Evolutionary conservation across 2,888 invertebrate species (phyloP), one percentile per base, ranked within the genome.

Genomic region (Chrysodeixis includens): DNA sequence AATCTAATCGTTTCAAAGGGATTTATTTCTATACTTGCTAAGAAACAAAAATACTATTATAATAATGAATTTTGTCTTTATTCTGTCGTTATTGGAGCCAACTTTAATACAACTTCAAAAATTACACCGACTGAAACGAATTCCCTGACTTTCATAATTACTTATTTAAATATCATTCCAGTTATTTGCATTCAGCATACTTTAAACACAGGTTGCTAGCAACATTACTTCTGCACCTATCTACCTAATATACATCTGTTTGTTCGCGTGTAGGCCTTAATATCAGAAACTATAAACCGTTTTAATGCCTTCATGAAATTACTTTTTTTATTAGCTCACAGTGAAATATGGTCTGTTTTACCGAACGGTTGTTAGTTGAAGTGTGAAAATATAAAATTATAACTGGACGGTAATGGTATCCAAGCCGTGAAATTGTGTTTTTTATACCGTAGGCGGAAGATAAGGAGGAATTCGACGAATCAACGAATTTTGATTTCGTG

Each of bases 211-310:
- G 55, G 57, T 62, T 60, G 62, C 9, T 30, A 51, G 44, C 46
- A 56, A 59, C 56, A 66, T 66, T 9, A 30, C 56, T 62, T 6
- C 30, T 32, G 49, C 52, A 71, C 51, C 62, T 62, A 76, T 66
- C 67, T 71, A 66, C 54, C 40, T 35, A 22, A 18, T 58, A 30
- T 59, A 74, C 66, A 66, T 74, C 8, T 66, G 67, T 76, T 69
- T 64, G 71, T 77, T 81, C 53, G 80, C 81, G 79, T 81, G 80
- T 74, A 61, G 66, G 60, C 69, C 70, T 70, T 79, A 81, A 81
- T 81, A 74, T 77, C 69, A 63, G 22, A 46, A 79, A 69, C 82
- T 66, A 80, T 79, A 81, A 81, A 81, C 62, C 51, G 79, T 74
- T 80, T 80, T 76, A 81, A 74, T 80, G 68, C 70, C 59, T 65